These are phyloP conservation scores for Bombus pascuorum DNA, from an alignment of 1,140 invertebrate genomes.

Conservation along the genomic window DNA sequence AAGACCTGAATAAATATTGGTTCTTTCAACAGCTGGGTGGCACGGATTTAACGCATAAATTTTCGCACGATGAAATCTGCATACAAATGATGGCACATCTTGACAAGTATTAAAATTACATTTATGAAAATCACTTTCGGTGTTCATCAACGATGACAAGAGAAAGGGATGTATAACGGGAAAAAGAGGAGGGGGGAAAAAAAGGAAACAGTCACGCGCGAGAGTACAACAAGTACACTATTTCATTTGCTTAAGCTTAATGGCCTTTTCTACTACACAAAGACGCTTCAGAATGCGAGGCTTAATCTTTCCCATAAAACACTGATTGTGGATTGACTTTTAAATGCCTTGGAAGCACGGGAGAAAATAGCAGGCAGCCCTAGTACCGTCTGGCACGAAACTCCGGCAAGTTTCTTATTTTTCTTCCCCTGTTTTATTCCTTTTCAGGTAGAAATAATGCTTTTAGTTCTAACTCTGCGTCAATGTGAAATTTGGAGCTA, in stretches of 20 bases:
- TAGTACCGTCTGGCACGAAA: slow-evolving; percentile 54
- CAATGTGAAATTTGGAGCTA: background rate
- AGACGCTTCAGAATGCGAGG: slow-evolving; percentile 35
- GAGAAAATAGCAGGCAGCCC: slow-evolving; percentile 41
- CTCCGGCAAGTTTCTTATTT: slow-evolving; percentile 35
- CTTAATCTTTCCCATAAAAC: slow-evolving; percentile 53
- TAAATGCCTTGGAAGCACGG: slow-evolving; percentile 44
- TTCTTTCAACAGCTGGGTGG: background rate
- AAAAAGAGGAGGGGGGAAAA: background rate
- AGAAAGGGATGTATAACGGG: background rate
- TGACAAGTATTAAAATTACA: slow-evolving; percentile 26
- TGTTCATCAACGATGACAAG: background rate
- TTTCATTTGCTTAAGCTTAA: slow-evolving; percentile 49
- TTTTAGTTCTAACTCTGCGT: background rate
- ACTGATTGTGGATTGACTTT: slow-evolving; percentile 59
- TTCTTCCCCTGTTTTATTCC: background rate
- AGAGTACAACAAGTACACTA: slow-evolving; percentile 14
- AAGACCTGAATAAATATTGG: slow-evolving; percentile 39
- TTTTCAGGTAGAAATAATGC: slow-evolving; percentile 18
- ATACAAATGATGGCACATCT: slow-evolving; percentile 17
- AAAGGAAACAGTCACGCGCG: background rate
- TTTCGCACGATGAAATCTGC: slow-evolving; percentile 4
- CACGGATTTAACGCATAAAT: slow-evolving; percentile 28
- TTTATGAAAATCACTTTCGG: slow-evolving; percentile 12
- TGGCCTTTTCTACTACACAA: slow-evolving; percentile 27